A percentile compares a stretch with the other conserved stretches of the same genome.
Evolutionary conservation across 2,113 vertebrate species (phyloP).

Genomic region (Plecotus auritus): DNA sequence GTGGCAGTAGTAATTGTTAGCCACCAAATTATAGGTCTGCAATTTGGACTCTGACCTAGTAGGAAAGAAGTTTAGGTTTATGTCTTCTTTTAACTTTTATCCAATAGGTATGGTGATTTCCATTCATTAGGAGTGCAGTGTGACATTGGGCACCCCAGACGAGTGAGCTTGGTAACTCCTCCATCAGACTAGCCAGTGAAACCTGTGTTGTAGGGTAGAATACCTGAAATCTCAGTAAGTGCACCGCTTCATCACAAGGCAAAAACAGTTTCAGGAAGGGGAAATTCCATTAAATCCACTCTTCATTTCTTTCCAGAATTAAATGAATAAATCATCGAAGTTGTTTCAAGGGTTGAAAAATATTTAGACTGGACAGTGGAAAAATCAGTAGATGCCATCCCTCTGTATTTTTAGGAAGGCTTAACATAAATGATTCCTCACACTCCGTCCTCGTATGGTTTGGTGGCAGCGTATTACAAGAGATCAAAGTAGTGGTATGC

Average conservation of each 20-base stretch:
- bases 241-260: neutral
- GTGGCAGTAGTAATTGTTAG: neutral
- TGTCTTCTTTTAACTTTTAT: neutral
- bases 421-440: slow-evolving; percentile 25
- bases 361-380: slow-evolving; percentile 8
- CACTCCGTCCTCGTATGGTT: neutral
- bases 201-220: neutral
- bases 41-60: neutral
- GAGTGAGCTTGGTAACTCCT: neutral
- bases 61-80: neutral
- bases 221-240: neutral
- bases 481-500: neutral
- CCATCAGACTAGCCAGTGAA: neutral
- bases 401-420: slow-evolving; percentile 42
- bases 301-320: slow-evolving; percentile 42
- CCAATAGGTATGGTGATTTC: neutral
- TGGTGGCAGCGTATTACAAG: neutral
- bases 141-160: neutral
- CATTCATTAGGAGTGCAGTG: neutral
- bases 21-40: neutral
- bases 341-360: slow-evolving; percentile 11
- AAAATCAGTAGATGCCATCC: slow-evolving; percentile 4
- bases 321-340: slow-evolving; percentile 36
- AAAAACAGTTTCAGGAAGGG: neutral
- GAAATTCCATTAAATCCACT: slow-evolving; percentile 31